phyloP scores from a whole-genome alignment of 1,140 invertebrate species.

The Drosophila rufa region DNA sequence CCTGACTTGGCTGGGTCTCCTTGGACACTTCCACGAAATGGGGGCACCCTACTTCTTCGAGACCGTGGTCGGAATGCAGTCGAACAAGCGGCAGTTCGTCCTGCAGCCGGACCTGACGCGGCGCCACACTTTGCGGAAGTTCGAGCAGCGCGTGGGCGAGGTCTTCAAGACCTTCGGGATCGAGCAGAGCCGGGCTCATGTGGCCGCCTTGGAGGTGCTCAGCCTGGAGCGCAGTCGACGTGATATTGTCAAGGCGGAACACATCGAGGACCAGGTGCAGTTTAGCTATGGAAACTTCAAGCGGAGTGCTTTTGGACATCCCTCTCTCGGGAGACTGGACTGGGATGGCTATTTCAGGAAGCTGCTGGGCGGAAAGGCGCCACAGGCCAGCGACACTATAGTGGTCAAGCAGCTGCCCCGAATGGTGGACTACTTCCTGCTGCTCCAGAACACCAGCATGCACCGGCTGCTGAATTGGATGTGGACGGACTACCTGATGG shows the following conservation, averaged over 20 bases:
- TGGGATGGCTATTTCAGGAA: constrained; percentile 75
- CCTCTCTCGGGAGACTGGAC: constrained; percentile 47
- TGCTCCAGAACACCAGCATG: constrained; percentile 73
- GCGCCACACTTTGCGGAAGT: constrained; percentile 69
- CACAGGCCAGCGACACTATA: constrained; percentile 60
- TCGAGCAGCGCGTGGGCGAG: constrained; percentile 72
- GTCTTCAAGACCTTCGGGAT: constrained; percentile 65
- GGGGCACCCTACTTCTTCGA: constrained; percentile 73
- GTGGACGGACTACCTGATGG: constrained; percentile 80
- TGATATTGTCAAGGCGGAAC: constrained; percentile 65
- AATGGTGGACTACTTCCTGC: constrained; percentile 55
- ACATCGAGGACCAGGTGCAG: constrained; percentile 65
- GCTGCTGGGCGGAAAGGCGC: constrained; percentile 66
- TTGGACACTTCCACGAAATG: constrained; percentile 70
- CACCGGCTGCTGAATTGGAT: constrained; percentile 76
- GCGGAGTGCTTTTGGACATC: constrained; percentile 54
- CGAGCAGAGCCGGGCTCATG: constrained; percentile 66
- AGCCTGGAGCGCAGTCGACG: constrained; percentile 73
- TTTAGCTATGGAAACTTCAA: constrained; percentile 76
- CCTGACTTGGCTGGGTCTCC: constrained; percentile 57
- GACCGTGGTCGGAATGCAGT: constrained; percentile 63
- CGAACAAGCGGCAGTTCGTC: constrained; percentile 65
- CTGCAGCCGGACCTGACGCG: constrained; percentile 58
- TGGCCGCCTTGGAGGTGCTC: constrained; percentile 72
- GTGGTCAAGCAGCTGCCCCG: constrained; percentile 68